Evolutionary conservation across 2,888 invertebrate genomes (phyloP).

Genomic region (Amorpha juglandis): DNA sequence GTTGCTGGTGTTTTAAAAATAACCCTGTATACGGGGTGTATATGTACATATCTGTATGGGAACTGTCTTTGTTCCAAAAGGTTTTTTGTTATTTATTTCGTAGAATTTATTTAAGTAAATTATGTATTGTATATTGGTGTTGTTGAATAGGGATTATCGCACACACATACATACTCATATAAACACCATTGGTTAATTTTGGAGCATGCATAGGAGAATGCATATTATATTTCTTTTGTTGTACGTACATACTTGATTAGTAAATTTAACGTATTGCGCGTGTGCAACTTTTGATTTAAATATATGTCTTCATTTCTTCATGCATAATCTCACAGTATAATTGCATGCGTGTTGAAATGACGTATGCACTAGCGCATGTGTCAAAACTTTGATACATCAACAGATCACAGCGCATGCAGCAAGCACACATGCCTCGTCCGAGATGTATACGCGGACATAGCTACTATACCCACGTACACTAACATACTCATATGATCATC

Average conservation of each 20-base stretch:
- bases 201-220: no score
- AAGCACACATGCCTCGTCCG: not conserved
- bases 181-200: not conserved
- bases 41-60: not conserved
- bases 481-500: not conserved
- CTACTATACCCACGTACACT: no score
- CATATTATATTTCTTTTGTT: not conserved
- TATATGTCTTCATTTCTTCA: no score
- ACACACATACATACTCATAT: not conserved
- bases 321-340: no score
- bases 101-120: constrained; percentile 17
- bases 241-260: not conserved
- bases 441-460: no score
- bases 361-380: no score
- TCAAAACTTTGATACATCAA: no score
- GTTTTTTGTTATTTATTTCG: constrained; percentile 22
- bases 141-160: constrained; percentile 10
- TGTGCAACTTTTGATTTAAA: not conserved
- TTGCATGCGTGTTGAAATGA: no score
- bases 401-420: no score
- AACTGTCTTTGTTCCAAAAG: constrained; percentile 10
- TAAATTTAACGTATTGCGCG: not conserved
- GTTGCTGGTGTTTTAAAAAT: no score
- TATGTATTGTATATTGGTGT: constrained; percentile 22
- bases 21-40: constrained; percentile 9